Base-by-base conservation (phyloP, 2,113 vertebrate genomes). In the Corydoras maculifer region DNA sequence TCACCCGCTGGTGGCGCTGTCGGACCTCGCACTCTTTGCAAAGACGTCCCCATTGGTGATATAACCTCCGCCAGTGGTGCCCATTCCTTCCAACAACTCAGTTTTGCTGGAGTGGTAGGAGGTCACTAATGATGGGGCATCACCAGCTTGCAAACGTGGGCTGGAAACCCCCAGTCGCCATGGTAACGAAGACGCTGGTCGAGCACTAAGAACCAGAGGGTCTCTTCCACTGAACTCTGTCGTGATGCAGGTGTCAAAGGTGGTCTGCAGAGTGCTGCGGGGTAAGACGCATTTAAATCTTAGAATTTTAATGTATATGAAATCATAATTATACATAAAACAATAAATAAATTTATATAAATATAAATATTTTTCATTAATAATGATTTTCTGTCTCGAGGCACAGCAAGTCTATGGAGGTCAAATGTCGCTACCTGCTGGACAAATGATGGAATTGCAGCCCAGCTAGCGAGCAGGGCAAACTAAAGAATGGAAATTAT, bases 21-120 rank as follows among this genome's bases (percentile, higher is more conserved):
- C 92, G 0, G 87, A 78, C 31, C 89, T 78, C 65, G 90, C 82
- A 65, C 89, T 91, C 85, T 93, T 93, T 72, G 91, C 87, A 75
- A 94, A 86, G 54, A 94, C 85, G 0, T 93, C 93, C 0, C 92
- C 93, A 0, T 94, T 92, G 0, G 92, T 94, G 90, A 92, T 91
- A 70, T 95, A 94, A 30, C 93, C 93, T 0, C 86, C 76, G 7
- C 88, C 85, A 0, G 93, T 92, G 82, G 89, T 75, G 73, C 80
- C 50, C 35, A 92, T 81, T 58, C 82, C 84, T 14, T 91, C 90
- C 29, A 92, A 72, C 10, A 91, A 90, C 1, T 91, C 76, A 18
- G 87, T 85, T 79, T 91, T 93, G 80, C 91, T 90, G 0, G 86
- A 72, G 30, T 0, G 80, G 67, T 90, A 93, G 1, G 88, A 87